Base-by-base conservation (phyloP, 2,113 vertebrate genomes). In the Machaerirhynchus nigripectus region DNA sequence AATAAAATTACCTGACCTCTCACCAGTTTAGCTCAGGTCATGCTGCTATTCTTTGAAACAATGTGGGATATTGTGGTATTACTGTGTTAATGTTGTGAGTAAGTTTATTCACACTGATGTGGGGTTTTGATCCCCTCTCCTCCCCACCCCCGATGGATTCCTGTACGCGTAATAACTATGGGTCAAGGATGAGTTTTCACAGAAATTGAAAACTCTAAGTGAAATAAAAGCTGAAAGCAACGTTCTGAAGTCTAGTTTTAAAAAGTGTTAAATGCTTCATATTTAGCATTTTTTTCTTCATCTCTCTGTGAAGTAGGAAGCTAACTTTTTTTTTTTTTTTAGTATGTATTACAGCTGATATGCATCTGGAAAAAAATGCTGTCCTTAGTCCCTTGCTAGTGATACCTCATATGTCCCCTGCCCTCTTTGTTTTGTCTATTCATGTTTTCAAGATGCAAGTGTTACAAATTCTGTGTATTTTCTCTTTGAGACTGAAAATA, bases 141-240 rank as follows among this genome's bases (percentile, higher is more conserved):
- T 64, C 6, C 7, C 11, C 7, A 13, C 1, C 5, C 33, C 2
- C 0, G 0, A 10, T 20, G 17, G 18, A 61, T 84, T 84, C 7
- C 23, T 37, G 16, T 42, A n/a, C 15, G 24, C 3, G 7, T 13
- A 10, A 76, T 17, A 64, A 75, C 10, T 79, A 8, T n/a, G 9
- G 19, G 5, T 4, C 27, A 57, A 76, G n/a, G 71, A 56, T 57
- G 5, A 6, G 14, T 53, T 77, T 81, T 33, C 17, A 67, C 18
- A 52, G 35, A 84, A 67, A 3, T 4, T 49, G 3, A 63, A 88
- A 53, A 52, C 9, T 1, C 3, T 28, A 81, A 63, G 65, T 30
- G 3, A 71, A 84, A 71, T 67, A 20, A 81, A 67, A 76, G 3
- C 6, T 21, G 8, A 50, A 75, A 50, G 1, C 40, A 44, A 47